Base-by-base conservation (phyloP, 2,888 invertebrate genomes). In the Spicauda simplicius region DNA sequence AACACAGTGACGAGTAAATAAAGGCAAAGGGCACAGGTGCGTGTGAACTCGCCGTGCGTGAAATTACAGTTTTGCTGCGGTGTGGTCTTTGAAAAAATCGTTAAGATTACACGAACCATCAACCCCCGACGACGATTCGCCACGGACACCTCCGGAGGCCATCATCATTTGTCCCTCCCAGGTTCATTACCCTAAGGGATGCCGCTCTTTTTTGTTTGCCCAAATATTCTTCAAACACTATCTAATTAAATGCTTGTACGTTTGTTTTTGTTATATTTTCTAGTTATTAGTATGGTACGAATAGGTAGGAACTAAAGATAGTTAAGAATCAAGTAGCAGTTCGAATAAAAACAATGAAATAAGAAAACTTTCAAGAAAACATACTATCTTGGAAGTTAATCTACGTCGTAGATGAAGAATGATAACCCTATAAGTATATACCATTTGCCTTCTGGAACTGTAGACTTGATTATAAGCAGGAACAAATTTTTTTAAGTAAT, bases 51-150 rank as follows among this genome's bases (percentile, higher is more conserved):
- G 76, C 84, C 82, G 82, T 79, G 87, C 92, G 90, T 93, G 93
- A 93, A 93, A 92, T 93, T 85, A 85, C 82, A 84, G 87, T 88
- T 88, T 88, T 85, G 84, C 85, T 84, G 81, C 91, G 90, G 93
- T 93, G 93, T 93, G 93, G 92, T 92, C 92, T 85, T 76, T 76
- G 79, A 86, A 87, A 82, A 89, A 88, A 85, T 77, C 83, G 82
- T 84, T 80, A 85, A 86, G 84, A 88, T 91, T 87, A 88, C 88
- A 88, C 86, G 85, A 87, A 80, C 83, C 84, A 87, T 89, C 90
- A 87, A 90, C 91, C 91, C 91, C 81, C 79, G 81, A 76, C 78
- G 77, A 69, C 76, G 82, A 91, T 92, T 92, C 85, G 88, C 80
- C 81, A 89, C 85, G 92, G 85, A 76, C 77, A 82, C 85, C 86